Conservation (phyloP, 2,888 invertebrate species). For the Caenorhabditis sinica region DNA sequence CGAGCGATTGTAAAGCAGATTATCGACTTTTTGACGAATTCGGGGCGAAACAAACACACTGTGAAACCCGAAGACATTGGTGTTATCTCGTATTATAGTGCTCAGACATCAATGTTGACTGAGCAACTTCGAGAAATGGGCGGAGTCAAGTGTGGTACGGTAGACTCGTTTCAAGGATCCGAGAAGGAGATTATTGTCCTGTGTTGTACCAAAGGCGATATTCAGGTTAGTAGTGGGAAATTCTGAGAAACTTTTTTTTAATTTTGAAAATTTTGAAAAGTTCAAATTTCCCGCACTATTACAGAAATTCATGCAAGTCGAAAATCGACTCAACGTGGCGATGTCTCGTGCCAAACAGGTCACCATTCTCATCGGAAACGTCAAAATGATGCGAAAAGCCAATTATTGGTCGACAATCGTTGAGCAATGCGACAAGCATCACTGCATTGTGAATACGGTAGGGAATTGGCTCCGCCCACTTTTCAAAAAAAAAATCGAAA, state of each 20-base stretch:
- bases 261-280: too few species aligned
- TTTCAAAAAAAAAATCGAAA: too few species aligned
- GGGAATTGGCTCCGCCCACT: neutral
- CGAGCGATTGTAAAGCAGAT: neutral
- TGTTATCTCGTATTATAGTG: constrained; percentile 19
- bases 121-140: neutral
- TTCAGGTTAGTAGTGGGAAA: too few species aligned
- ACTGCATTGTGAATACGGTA: constrained; percentile 24
- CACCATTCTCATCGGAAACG: constrained; percentile 19
- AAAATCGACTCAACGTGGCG: constrained; percentile 7
- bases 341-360: constrained; percentile 14
- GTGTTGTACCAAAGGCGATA: constrained; percentile 30
- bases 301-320: constrained; percentile 13
- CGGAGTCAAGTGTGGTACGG: constrained; percentile 23
- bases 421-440: neutral
- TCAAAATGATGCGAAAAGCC: neutral
- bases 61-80: constrained; percentile 15
- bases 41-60: neutral
- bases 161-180: constrained; percentile 24
- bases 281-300: neutral
- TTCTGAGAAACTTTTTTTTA: too few species aligned
- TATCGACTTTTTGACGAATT: neutral
- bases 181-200: constrained; percentile 11
- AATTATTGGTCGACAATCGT: neutral
- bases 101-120: constrained; percentile 10